Conservation (phyloP, 1,140 invertebrate genomes). For the Caligus rogercresseyi region DNA sequence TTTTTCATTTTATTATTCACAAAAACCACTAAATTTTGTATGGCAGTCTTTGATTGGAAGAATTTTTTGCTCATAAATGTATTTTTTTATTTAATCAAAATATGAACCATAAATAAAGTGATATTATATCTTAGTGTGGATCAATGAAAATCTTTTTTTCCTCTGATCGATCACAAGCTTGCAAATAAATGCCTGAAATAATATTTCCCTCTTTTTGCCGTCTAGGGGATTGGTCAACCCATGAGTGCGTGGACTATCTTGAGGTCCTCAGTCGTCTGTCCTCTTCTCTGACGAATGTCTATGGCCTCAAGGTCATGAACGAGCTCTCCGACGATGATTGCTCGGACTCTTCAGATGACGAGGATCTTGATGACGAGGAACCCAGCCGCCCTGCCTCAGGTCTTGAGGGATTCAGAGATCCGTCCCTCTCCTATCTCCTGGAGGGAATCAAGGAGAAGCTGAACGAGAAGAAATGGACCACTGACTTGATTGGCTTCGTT, state of each 20-base stretch:
- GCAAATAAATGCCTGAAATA: no score
- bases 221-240: background rate
- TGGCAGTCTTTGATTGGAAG: no score
- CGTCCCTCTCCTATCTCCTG: background rate
- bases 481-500: constrained; percentile 26
- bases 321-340: background rate
- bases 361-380: background rate
- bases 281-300: background rate
- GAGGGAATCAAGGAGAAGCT: background rate
- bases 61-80: no score
- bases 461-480: background rate
- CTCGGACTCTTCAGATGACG: background rate
- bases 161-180: no score
- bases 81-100: no score
- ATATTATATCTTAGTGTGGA: no score
- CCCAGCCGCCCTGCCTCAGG: background rate
- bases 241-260: background rate
- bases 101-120: no score
- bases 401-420: background rate
- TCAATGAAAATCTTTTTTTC: no score
- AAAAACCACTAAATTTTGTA: no score
- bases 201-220: no score
- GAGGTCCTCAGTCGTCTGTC: background rate
- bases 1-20: no score
- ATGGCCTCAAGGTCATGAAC: no score